A percentile compares a stretch with the other conserved stretches of the same genome.
Conservation (phyloP, 2,797 vertebrate species). For the Onychomys arenicola region DNA sequence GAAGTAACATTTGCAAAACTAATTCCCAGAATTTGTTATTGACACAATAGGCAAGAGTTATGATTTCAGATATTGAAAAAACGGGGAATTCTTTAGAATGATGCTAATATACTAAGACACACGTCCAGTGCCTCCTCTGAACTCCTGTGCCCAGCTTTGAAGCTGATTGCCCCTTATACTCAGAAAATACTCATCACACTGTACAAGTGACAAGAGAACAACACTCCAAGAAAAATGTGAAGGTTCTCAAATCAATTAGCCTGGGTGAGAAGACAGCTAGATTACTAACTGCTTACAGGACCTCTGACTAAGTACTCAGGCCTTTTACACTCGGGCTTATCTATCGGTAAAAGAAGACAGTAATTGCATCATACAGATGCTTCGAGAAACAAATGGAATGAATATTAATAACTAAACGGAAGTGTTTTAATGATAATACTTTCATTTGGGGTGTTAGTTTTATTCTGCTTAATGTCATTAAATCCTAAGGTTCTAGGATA, state of each 20-base stretch:
- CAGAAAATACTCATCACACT: not conserved
- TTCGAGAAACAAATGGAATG: constrained; percentile 26
- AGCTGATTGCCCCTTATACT: not conserved
- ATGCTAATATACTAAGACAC: not conserved
- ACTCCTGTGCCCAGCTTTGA: not conserved
- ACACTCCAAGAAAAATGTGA: not conserved
- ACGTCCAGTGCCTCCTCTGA: not conserved
- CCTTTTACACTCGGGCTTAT: not conserved
- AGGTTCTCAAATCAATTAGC: not conserved
- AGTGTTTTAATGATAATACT: not conserved
- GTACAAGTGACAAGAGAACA: not conserved
- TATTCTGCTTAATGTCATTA: not conserved
- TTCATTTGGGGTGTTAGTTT: not conserved
- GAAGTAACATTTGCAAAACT: constrained; percentile 6
- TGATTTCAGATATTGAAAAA: not conserved
- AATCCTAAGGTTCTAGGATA: not conserved
- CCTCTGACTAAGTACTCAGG: not conserved
- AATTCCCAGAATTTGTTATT: constrained; percentile 43
- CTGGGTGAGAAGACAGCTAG: not conserved
- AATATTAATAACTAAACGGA: not conserved
- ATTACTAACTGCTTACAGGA: not conserved
- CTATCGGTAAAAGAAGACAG: constrained; percentile 20
- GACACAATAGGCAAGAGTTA: constrained; percentile 17
- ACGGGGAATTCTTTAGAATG: not conserved
- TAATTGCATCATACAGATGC: not conserved